Evolutionary conservation across 1,140 invertebrate genomes (phyloP), one percentile per base, ranked within the genome.

Genomic region (Andrena cerasifolii): DNA sequence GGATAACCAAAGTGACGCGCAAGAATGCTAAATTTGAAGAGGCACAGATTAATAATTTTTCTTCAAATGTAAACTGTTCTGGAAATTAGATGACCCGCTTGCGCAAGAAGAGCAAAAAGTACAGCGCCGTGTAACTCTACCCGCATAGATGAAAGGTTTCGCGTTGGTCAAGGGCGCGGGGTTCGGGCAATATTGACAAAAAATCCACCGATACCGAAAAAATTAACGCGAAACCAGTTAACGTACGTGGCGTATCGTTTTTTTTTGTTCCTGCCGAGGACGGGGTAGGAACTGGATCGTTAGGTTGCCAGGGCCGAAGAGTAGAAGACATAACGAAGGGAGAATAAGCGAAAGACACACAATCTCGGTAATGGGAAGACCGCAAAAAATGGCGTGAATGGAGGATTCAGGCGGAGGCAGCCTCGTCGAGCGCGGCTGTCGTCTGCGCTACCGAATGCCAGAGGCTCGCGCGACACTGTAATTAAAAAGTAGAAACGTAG

Each of bases 401-500:
- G 68, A 53, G 63, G 58, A 68, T 71, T 51, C n/a, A 51, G 28
- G 8, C 40, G 61, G 61, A 43, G 36, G 58, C 47, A 63, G 47
- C 72, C 77, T 74, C 59, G 71, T 78, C 78, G 33, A 73, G 68
- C 65, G 70, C 26, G 49, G 63, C 62, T 66, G 24, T 49, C 62
- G 28, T 63, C 51, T 47, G 45, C 54, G 33, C 43, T 62, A 75
- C 74, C 66, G 76, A 79, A 51, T 62, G n/a, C 68, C 71, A 45
- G 51, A 54, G 79, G 66, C 73, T 72, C 54, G 67, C 49, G 28
- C 65, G 70, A 53, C 67, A 63, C 74, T 79, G 80, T 88, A 88
- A 88, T 88, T 88, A 88, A 87, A 88, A 87, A 88, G 74, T 85
- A 81, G 82, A 87, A 86, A 84, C 66, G 84, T 86, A 82, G 86